These are phyloP conservation scores for Colinus virginianus DNA, from an alignment of 2,113 vertebrate genomes.

Conservation along the genomic window DNA sequence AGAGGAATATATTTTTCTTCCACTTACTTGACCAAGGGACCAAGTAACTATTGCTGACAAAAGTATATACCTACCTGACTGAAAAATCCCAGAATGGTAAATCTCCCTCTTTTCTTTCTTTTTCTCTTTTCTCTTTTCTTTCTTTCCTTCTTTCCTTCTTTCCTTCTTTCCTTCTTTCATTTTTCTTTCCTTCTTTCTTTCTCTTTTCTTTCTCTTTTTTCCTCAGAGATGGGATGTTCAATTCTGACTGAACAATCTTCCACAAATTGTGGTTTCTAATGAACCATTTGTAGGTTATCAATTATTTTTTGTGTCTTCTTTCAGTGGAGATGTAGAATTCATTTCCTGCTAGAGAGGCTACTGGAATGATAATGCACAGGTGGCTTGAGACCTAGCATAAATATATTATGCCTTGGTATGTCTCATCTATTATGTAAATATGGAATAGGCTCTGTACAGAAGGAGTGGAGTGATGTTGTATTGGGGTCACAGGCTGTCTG, in stretches of 20 bases:
- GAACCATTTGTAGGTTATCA: conserved; percentile 55
- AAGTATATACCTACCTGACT: neutral
- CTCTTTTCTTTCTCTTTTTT: neutral
- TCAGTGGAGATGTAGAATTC: conserved; percentile 50
- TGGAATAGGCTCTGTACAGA: neutral
- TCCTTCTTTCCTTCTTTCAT: too few relatives aligned
- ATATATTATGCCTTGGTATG: conserved; percentile 66
- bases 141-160: too few relatives aligned
- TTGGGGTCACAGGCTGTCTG: neutral
- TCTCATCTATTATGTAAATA: conserved; percentile 72
- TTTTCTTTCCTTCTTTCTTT: too few relatives aligned
- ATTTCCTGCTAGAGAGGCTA: conserved; percentile 59
- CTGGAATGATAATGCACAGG: conserved; percentile 64
- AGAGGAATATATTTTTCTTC: neutral
- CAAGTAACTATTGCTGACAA: neutral
- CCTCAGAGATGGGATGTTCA: neutral
- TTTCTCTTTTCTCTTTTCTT: too few relatives aligned
- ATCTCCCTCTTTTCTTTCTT: neutral
- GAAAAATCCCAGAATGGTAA: neutral
- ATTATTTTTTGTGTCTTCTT: conserved; percentile 50
- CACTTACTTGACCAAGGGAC: neutral
- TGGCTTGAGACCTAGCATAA: conserved; percentile 64
- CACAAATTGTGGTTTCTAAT: conserved; percentile 6
- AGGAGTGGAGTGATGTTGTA: conserved; percentile 14
- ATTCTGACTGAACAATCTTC: conserved; percentile 41